Evolutionary conservation across 1,140 invertebrate genomes (phyloP), one percentile per base, ranked within the genome.

Genomic region (Pogonomyrmex californicus): DNA sequence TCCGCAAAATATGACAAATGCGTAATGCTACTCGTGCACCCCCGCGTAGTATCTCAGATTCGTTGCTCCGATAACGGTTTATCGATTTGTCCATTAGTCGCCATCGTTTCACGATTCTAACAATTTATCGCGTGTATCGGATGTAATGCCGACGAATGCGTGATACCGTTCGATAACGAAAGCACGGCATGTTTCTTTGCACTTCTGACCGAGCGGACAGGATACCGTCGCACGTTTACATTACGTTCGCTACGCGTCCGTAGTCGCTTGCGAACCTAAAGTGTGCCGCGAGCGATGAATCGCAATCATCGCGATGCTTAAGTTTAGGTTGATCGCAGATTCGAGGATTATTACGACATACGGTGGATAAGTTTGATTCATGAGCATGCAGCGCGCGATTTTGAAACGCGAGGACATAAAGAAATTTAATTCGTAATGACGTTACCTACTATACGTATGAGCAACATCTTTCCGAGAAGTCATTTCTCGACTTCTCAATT

Each of bases 21-120:
- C 44, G 51, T 38, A n/a, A 30, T 47, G 66, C 71, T 82, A 70
- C 44, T 47, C 30, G 30, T 51, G 47, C 47, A 23, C 14, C 66
- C 36, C 41, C 30, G 33, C 12, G 36, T 33, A 73, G n/a, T 60
- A n/a, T 41, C 23, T 6, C 5, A 73, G 68, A 83, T 83, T 60
- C 41, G 68, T 49, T 33, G 54, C 38, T 2, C 54, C 41, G 79
- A 83, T 83, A 70, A 51, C 7, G 10, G 41, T 54, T 60, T 23
- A 83, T 83, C 68, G 79, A 83, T 83, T 83, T 73, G 54, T 75
- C 54, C 79, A 83, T 83, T 73, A 83, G 54, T 44, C 68, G 30
- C 62, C n/a, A 23, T 83, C 41, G 30, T 51, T 73, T 75, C 41
- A 4, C 56, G 30, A 82, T 44, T 9, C 36, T 30, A 30, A 30